These are phyloP conservation scores for Carterocephalus palaemon DNA, from an alignment of 2,888 invertebrate genomes.

Conservation along the genomic window DNA sequence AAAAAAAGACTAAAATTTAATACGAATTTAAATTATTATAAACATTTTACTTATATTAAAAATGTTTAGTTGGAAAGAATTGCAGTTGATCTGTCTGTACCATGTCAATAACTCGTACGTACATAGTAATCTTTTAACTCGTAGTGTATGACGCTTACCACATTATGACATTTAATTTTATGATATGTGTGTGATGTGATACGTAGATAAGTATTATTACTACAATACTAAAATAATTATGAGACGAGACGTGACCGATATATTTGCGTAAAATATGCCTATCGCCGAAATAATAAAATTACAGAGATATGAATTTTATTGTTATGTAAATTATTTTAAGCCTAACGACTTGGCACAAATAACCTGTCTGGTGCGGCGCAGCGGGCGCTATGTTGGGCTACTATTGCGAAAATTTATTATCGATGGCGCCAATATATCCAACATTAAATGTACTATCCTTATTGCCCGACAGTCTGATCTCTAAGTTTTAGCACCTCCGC, in stretches of 20 bases:
- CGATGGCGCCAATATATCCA: conserved; percentile 47
- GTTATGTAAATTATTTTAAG: conserved; percentile 52
- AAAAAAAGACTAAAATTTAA: too few relatives aligned
- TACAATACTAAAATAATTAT: conserved; percentile 8
- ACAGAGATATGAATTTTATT: conserved; percentile 39
- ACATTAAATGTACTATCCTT: conserved; percentile 32
- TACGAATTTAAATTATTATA: too few relatives aligned
- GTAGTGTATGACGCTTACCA: too few relatives aligned
- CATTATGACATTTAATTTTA: too few relatives aligned
- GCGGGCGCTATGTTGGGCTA: conserved; percentile 33
- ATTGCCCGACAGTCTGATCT: conserved; percentile 2
- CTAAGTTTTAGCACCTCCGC: conserved; percentile 8
- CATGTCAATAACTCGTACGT: too few relatives aligned
- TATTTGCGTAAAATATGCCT: conserved; percentile 19
- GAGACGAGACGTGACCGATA: conserved; percentile 6
- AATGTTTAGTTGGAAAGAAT: too few relatives aligned
- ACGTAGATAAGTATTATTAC: too few relatives aligned
- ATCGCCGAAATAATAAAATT: conserved; percentile 22
- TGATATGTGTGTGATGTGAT: conserved; percentile 21
- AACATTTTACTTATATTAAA: too few relatives aligned
- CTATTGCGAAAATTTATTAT: conserved; percentile 53
- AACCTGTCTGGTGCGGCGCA: conserved; percentile 42
- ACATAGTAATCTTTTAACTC: too few relatives aligned
- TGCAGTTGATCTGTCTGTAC: too few relatives aligned
- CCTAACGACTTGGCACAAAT: conserved; percentile 48